These are phyloP conservation scores for Phalacrocorax pelagicus DNA, from an alignment of 2,113 vertebrate genomes.

Conservation along the genomic window DNA sequence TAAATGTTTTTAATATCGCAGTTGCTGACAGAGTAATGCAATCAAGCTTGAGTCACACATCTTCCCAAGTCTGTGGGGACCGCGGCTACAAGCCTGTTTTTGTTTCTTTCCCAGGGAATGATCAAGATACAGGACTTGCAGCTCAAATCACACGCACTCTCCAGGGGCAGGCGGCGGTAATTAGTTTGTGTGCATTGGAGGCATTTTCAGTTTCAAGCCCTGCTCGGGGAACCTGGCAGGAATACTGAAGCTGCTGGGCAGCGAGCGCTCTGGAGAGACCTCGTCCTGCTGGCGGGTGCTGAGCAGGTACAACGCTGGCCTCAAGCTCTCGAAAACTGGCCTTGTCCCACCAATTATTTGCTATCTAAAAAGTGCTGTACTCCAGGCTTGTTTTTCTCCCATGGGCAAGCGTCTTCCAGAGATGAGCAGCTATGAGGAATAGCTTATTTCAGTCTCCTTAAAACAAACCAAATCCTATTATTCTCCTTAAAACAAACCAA, in stretches of 20 bases:
- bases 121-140: background rate
- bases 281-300: background rate
- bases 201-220: background rate
- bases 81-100: background rate
- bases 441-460: background rate
- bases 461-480: background rate
- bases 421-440: background rate
- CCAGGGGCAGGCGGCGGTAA: background rate
- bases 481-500: background rate
- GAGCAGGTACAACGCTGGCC: background rate
- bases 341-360: background rate
- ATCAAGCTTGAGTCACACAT: constrained; percentile 4
- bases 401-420: background rate
- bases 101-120: constrained; percentile 29
- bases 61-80: background rate
- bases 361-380: background rate
- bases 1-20: background rate
- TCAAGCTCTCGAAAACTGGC: background rate
- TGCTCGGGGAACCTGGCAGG: background rate
- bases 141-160: background rate
- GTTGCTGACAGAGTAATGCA: constrained; percentile 5
- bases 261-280: background rate
- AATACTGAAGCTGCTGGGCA: background rate
- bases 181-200: background rate
- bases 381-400: background rate